Percentiles rank a stretch among this genome's conserved stretches.
Evolutionary conservation across 2,113 vertebrate genomes (phyloP).

Genomic region (Meles meles): DNA sequence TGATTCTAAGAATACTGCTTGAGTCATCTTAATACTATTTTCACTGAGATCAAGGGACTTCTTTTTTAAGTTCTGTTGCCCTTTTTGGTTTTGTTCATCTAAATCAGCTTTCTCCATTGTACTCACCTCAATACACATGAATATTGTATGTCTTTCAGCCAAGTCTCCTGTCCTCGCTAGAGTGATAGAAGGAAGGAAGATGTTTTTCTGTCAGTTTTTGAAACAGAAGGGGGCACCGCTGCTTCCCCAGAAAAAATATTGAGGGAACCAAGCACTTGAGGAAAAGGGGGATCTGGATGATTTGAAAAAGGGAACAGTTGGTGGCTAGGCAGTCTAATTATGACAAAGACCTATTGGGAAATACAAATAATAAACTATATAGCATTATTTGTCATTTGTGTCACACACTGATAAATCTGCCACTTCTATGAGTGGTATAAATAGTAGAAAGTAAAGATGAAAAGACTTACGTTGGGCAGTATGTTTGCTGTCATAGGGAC

Average conservation of each 20-base stretch:
- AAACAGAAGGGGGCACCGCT: background rate
- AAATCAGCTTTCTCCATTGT: background rate
- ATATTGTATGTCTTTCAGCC: background rate
- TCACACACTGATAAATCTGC: background rate
- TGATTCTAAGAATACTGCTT: background rate
- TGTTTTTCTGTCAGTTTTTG: background rate
- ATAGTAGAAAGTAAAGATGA: background rate
- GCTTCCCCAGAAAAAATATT: background rate
- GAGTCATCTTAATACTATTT: background rate
- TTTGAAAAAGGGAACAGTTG: background rate
- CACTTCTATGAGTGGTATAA: background rate
- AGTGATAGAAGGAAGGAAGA: fast-evolving
- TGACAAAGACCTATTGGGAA: background rate
- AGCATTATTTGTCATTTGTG: background rate
- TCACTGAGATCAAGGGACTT: background rate
- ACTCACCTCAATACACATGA: background rate
- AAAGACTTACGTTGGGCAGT: background rate
- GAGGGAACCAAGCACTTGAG: background rate
- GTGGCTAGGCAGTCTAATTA: background rate
- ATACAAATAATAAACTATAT: background rate
- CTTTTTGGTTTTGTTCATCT: background rate
- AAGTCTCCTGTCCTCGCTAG: background rate
- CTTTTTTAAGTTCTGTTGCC: background rate
- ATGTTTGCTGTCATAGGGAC: background rate
- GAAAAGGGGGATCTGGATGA: background rate